Evolutionary conservation across 2,888 invertebrate species (phyloP), one percentile per base, ranked within the genome.

Genomic region (Stenodera caucasica): DNA sequence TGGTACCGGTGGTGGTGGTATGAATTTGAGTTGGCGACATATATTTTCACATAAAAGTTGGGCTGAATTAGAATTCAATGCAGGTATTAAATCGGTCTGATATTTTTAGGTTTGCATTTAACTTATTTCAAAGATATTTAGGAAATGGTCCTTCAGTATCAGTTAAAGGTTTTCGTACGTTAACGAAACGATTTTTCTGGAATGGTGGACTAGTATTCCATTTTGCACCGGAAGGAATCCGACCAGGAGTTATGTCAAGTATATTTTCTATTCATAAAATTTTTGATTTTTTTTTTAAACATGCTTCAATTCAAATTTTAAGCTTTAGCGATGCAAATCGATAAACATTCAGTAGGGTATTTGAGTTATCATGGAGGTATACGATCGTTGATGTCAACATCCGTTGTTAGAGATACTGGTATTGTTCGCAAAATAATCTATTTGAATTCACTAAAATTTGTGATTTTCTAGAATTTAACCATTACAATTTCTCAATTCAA

Each of bases 261-360:
- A 80, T 82, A 87, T 79, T 58, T 56, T n/a, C 2, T 57, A 45
- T 32, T 59, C 18, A 26, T 53, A 50, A 23, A 32, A 61, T 49
- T 8, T 2, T 29, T 53, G 12, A 4, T 11, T 35, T 29, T 53
- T 33, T 6, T 60, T 40, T 26, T 52, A 9, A 49, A 6, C 0
- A 32, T 18, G 32, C 5, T 45, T 49, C 3, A n/a, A n/a, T n/a
- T n/a, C n/a, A n/a, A n/a, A n/a, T 52, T n/a, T 78, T 1, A 77
- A 91, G 90, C 91, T 6, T 80, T 96, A 72, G 94, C 91, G 1
- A 87, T 91, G 75, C 95, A 96, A 78, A 81, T 97, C 64, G 94
- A 95, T 73, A 90, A 90, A 58, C 89, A 94, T 75, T 91, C 94
- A 0, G 88, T 94, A 57, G 96, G 96, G 7, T 93, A 95, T 72